Conservation (phyloP, 2,888 invertebrate species). For the Agrilus mali region DNA sequence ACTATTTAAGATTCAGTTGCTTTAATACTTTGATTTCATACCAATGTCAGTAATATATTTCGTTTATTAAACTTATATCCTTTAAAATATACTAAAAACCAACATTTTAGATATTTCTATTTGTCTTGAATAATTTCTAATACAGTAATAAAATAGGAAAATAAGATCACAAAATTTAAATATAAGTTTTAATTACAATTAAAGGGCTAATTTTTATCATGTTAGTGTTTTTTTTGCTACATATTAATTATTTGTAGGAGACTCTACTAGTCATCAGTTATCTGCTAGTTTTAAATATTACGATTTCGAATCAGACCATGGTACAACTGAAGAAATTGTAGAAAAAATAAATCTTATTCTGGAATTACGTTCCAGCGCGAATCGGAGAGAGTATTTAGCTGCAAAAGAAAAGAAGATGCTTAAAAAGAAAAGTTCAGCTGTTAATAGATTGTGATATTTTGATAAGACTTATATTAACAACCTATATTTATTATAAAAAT, state of each 20-base stretch:
- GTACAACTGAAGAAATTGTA: constrained; percentile 68
- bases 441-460: too few relatives aligned
- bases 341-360: constrained; percentile 79
- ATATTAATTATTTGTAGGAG: constrained; percentile 15
- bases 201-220: too few relatives aligned
- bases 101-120: too few relatives aligned
- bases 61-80: too few relatives aligned
- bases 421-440: too few relatives aligned
- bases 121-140: too few relatives aligned
- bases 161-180: too few relatives aligned
- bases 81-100: too few relatives aligned
- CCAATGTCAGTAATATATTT: constrained; percentile 1
- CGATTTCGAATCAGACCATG: constrained; percentile 74
- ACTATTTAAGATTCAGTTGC: too few relatives aligned
- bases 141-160: too few relatives aligned
- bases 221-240: neutral
- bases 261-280: constrained; percentile 28
- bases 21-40: neutral
- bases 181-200: neutral
- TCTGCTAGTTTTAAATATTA: constrained; percentile 66
- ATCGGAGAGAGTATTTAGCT: constrained; percentile 70
- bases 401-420: constrained; percentile 52
- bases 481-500: constrained; percentile 2
- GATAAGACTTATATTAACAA: too few relatives aligned
- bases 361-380: constrained; percentile 66